Conservation (phyloP, 2,888 invertebrate species). For the Melitaea athalia region DNA sequence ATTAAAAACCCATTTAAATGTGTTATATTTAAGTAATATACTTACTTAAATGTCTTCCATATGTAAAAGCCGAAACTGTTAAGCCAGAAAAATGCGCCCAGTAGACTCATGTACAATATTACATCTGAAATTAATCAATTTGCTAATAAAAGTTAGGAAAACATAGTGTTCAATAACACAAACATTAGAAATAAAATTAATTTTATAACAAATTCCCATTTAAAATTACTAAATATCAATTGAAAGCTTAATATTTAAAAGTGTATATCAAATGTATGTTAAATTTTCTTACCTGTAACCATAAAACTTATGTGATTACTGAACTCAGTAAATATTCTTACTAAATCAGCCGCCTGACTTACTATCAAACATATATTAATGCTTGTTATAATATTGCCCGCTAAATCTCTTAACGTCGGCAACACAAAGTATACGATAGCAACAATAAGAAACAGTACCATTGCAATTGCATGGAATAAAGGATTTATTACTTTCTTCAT, state of each 20-base stretch:
- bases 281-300: constrained; percentile 84
- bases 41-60: constrained; percentile 92
- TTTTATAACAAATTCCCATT: too few relatives aligned
- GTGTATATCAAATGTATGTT: not conserved
- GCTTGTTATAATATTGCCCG: constrained; percentile 92
- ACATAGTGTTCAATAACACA: not conserved
- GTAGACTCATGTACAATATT: constrained; percentile 87
- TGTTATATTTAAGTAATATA: constrained; percentile 31
- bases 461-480: constrained; percentile 87
- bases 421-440: constrained; percentile 92
- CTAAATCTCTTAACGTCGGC: constrained; percentile 90
- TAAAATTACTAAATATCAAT: too few relatives aligned
- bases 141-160: not conserved
- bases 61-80: constrained; percentile 93
- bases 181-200: not conserved
- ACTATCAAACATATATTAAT: constrained; percentile 89
- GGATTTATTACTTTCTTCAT: constrained; percentile 90
- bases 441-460: constrained; percentile 86
- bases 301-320: constrained; percentile 91
- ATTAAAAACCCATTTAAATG: not conserved
- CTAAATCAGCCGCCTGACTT: constrained; percentile 89
- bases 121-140: constrained; percentile 83
- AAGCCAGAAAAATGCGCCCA: constrained; percentile 93
- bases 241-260: too few relatives aligned
- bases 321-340: constrained; percentile 90